phyloP scores from a whole-genome alignment of 2,888 invertebrate genomes.

The Sycophila texana region DNA sequence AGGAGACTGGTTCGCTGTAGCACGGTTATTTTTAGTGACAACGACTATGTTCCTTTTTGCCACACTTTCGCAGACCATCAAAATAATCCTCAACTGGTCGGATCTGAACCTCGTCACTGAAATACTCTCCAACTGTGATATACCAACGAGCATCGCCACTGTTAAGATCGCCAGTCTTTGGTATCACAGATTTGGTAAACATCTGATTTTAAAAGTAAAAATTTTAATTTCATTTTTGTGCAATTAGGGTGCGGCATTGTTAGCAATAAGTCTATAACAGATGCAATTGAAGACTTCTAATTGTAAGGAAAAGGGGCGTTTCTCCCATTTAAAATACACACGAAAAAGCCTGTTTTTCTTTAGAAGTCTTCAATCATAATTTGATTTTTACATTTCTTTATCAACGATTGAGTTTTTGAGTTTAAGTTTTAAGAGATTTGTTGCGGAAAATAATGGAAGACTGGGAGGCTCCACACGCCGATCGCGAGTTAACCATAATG shows the following conservation, averaged over 20 bases:
- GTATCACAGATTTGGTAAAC: slow-evolving; percentile 55
- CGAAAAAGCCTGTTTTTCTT: no score
- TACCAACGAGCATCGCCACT: slow-evolving; percentile 60
- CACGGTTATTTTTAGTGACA: not conserved
- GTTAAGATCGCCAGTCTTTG: slow-evolving; percentile 60
- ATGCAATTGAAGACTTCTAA: no score
- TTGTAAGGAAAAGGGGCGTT: no score
- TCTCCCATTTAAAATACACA: no score
- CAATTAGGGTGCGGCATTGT: not conserved
- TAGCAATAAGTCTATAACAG: no score
- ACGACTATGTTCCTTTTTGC: slow-evolving; percentile 36
- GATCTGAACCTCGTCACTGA: slow-evolving; percentile 60
- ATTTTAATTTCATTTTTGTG: not conserved
- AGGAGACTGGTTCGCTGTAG: not conserved
- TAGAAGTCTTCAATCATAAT: no score
- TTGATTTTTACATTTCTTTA: not conserved
- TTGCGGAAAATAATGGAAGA: slow-evolving; percentile 50
- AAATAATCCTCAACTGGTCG: slow-evolving; percentile 58
- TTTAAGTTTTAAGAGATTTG: slow-evolving; percentile 30
- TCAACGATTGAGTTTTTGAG: not conserved
- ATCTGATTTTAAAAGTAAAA: not conserved
- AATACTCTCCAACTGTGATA: slow-evolving; percentile 60
- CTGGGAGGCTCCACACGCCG: slow-evolving; percentile 46
- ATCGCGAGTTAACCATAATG: slow-evolving; percentile 54
- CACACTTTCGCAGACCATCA: slow-evolving; percentile 59